phyloP scores from a whole-genome alignment of 2,113 vertebrate genomes.

The Sturnus vulgaris region DNA sequence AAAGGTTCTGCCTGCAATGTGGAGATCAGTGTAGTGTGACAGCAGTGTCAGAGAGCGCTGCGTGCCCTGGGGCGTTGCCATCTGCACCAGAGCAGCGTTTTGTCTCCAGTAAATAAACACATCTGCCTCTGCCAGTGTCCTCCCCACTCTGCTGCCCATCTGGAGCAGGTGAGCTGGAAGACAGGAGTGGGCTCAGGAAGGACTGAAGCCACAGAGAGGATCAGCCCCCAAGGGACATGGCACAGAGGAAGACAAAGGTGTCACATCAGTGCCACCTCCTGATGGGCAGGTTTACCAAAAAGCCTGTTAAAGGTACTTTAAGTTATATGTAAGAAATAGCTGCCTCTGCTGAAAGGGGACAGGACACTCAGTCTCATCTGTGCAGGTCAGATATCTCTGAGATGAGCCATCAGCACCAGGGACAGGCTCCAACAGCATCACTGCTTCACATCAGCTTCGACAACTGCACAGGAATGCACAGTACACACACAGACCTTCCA shows the following conservation, averaged over 20 bases:
- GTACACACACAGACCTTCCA: neutral
- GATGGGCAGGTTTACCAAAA: conserved; percentile 56
- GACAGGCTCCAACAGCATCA: neutral
- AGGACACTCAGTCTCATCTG: conserved; percentile 51
- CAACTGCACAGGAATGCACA: neutral
- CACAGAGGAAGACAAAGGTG: conserved; percentile 41
- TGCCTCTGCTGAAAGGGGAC: conserved; percentile 6
- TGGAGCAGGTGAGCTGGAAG: conserved; percentile 80
- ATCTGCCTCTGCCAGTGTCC: conserved; percentile 80
- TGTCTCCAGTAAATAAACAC: conserved; percentile 80
- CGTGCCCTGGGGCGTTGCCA: conserved; percentile 73
- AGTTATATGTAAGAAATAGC: conserved; percentile 15
- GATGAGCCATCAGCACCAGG: neutral
- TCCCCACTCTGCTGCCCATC: conserved; percentile 79
- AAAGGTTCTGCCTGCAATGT: conserved; percentile 9
- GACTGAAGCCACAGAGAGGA: neutral
- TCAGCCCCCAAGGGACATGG: conserved; percentile 51
- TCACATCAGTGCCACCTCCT: conserved; percentile 40
- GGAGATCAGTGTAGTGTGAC: conserved; percentile 62
- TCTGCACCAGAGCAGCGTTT: conserved; percentile 72
- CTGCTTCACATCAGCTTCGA: neutral
- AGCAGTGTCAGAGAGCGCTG: conserved; percentile 70
- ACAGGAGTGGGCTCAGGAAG: conserved; percentile 44
- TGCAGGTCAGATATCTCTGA: conserved; percentile 10
- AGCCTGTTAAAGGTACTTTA: conserved; percentile 42